These are phyloP conservation scores for Collichthys lucidus DNA, from an alignment of 2,113 vertebrate genomes.

Conservation along the genomic window DNA sequence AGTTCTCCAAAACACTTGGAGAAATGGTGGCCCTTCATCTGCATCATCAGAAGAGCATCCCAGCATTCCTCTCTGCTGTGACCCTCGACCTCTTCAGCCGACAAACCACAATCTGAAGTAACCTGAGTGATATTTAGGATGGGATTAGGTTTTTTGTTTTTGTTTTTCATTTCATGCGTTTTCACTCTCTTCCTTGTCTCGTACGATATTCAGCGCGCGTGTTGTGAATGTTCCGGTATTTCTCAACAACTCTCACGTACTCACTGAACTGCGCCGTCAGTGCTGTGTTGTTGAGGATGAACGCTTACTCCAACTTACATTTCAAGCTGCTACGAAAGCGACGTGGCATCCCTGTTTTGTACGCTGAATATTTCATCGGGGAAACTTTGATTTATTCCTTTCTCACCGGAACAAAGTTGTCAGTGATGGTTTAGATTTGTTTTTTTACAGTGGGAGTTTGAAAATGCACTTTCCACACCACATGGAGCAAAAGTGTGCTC, in stretches of 20 bases:
- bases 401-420: not conserved
- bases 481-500: too few species aligned
- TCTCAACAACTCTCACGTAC: constrained; percentile 9
- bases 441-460: not conserved
- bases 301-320: not conserved
- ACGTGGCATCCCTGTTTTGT: constrained; percentile 5
- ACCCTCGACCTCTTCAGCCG: constrained; percentile 97
- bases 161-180: not conserved
- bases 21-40: constrained; percentile 93
- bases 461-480: not conserved
- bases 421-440: constrained; percentile 7
- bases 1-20: constrained; percentile 89
- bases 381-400: not conserved
- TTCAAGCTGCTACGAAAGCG: constrained; percentile 12
- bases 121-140: not conserved
- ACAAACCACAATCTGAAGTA: constrained; percentile 88
- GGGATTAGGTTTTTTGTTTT: not conserved
- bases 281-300: constrained; percentile 1
- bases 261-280: not conserved
- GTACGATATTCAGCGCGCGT: constrained; percentile 7
- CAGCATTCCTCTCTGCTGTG: constrained; percentile 94
- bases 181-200: not conserved
- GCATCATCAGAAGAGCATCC: constrained; percentile 96
- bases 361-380: constrained; percentile 51
- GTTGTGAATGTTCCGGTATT: not conserved